phyloP scores from a whole-genome alignment of 2,797 vertebrate species.

The Trematomus bernacchii region DNA sequence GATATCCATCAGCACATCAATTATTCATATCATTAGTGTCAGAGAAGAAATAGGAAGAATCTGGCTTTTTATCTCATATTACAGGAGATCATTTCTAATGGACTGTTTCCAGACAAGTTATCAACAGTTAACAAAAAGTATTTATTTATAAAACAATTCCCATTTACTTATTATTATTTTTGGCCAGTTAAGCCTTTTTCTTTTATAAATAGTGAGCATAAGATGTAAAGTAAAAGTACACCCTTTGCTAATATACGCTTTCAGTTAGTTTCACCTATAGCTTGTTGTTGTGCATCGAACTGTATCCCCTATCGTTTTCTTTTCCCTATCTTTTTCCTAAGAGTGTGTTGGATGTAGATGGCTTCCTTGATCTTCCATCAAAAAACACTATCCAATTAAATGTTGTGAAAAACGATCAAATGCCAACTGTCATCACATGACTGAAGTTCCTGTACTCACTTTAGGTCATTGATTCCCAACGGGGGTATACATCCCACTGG shows the following conservation, averaged over 20 bases:
- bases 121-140: neutral
- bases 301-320: neutral
- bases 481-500: neutral
- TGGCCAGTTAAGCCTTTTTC: neutral
- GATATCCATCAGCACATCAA: conserved; percentile 39
- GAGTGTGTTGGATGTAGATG: neutral
- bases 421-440: neutral
- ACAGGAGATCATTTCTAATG: too few species aligned
- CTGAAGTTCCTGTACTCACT: neutral
- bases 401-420: too few species aligned
- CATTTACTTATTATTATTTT: neutral
- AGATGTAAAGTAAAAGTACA: neutral
- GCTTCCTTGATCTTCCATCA: neutral
- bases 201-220: too few species aligned
- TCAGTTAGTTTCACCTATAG: neutral
- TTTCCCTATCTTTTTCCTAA: too few species aligned
- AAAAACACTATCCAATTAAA: neutral
- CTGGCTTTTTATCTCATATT: too few species aligned
- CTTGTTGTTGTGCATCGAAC: neutral
- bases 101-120: neutral
- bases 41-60: too few species aligned
- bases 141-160: neutral
- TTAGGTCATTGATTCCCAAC: neutral
- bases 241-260: neutral
- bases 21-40: conserved; percentile 38